Evolutionary conservation across 2,888 invertebrate genomes (phyloP), one percentile per base, ranked within the genome.

Genomic region (Mayetiola destructor): DNA sequence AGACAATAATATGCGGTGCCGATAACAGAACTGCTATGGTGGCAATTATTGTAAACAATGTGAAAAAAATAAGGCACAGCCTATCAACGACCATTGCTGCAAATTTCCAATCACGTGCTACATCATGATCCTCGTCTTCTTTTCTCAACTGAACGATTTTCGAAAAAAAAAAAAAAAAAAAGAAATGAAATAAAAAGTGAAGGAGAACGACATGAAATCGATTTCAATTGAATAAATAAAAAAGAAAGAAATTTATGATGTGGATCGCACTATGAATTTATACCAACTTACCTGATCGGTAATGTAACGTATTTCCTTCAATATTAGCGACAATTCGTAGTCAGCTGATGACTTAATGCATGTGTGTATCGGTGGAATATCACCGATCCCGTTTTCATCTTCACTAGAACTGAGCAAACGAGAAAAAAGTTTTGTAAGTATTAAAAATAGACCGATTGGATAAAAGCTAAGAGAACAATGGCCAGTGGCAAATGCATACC

Each of bases 61-160:
- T 92, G 85, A 96, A 96, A 81, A 94, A 87, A 82, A 94, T 92
- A 84, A 96, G 89, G 87, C 96, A 96, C 83, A 95, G 84, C 82
- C 95, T 87, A 84, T 96, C 96, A 80, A 96, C 92, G 79, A 96
- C 95, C 92, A 95, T 94, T 76, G 95, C 95, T 76, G 95, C 95
- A 79, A 95, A 96, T 80, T 94, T 94, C 96, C 96, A 96, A 85
- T 95, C 94, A 79, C 90, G 89, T 75, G 92, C 87, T 74, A 93
- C 81, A 76, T 90, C 91, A 75, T 87, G 85, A 69, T 89, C 87
- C 75, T 91, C 88, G 76, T 96, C 95, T 73, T 93, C 92, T 75
- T 88, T 88, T 74, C 90, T 85, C 79, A 95, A 82, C 80, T 93
- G 23, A 2, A 10, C 3, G 1, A n/a, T n/a, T n/a, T n/a, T n/a